These are phyloP conservation scores for Drosophila fulvimacula DNA, from an alignment of 2,888 invertebrate species.

Conservation along the genomic window DNA sequence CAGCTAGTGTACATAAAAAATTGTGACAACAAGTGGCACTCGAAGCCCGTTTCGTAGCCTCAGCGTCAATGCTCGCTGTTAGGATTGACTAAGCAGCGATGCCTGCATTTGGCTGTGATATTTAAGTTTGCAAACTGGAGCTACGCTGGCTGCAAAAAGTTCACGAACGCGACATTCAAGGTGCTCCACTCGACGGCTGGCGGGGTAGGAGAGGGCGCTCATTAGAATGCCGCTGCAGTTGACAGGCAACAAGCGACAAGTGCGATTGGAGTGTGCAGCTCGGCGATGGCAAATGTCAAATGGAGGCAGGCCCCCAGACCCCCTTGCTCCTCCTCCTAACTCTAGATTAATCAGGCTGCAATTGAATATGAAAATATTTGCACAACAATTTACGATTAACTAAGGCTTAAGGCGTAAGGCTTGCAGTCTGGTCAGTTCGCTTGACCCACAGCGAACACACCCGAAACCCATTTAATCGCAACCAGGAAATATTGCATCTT, in stretches of 20 bases:
- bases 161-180: slow-evolving; percentile 65
- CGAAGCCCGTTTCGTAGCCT: neutral
- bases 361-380: slow-evolving; percentile 54
- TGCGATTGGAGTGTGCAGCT: slow-evolving; percentile 28
- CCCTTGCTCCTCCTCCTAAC: neutral
- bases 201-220: slow-evolving; percentile 43
- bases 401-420: slow-evolving; percentile 1
- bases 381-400: slow-evolving; percentile 45
- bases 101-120: slow-evolving; percentile 58
- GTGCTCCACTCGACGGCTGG: slow-evolving; percentile 36
- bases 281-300: slow-evolving; percentile 50
- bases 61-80: slow-evolving; percentile 9
- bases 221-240: slow-evolving; percentile 67
- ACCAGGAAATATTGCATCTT: slow-evolving; percentile 77
- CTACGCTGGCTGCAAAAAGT: slow-evolving; percentile 55
- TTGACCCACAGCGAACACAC: slow-evolving; percentile 55
- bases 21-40: slow-evolving; percentile 25
- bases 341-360: slow-evolving; percentile 35
- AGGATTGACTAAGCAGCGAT: slow-evolving; percentile 16
- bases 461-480: slow-evolving; percentile 68
- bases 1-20: neutral
- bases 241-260: slow-evolving; percentile 62
- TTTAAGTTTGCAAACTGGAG: slow-evolving; percentile 54
- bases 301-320: neutral
- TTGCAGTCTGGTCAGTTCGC: slow-evolving; percentile 23